These are phyloP conservation scores for Carassius auratus DNA, from an alignment of 2,113 vertebrate genomes.

Conservation along the genomic window DNA sequence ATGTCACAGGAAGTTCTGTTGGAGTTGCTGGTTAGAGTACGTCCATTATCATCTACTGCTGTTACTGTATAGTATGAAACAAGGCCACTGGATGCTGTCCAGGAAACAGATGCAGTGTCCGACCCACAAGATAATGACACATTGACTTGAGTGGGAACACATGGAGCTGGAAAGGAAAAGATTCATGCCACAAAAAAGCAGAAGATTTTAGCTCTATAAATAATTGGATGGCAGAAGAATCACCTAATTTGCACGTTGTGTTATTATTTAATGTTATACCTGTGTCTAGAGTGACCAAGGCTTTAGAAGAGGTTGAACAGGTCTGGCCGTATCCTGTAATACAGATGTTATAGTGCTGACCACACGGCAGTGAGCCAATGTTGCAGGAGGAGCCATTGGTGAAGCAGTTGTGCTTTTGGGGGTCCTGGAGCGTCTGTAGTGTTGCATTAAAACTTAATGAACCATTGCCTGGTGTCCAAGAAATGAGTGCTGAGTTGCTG, in stretches of 20 bases:
- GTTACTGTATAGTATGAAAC: slow-evolving; percentile 40
- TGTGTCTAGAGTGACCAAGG: slow-evolving; percentile 12
- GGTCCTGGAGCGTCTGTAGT: slow-evolving; percentile 20
- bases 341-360: slow-evolving; percentile 47
- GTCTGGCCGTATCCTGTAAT: slow-evolving; percentile 36
- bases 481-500: slow-evolving; percentile 33
- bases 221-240: neutral
- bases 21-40: slow-evolving; percentile 47
- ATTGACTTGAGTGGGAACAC: slow-evolving; percentile 45
- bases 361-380: slow-evolving; percentile 51
- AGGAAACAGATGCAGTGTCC: slow-evolving; percentile 50
- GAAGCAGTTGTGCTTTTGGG: slow-evolving; percentile 30
- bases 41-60: slow-evolving; percentile 34
- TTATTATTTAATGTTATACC: slow-evolving; percentile 36
- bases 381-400: slow-evolving; percentile 49
- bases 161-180: slow-evolving; percentile 53
- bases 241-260: neutral
- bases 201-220: neutral
- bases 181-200: neutral
- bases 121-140: slow-evolving; percentile 48
- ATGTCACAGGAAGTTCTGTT: slow-evolving; percentile 56
- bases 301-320: slow-evolving; percentile 29
- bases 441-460: slow-evolving; percentile 40
- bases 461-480: slow-evolving; percentile 51
- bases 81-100: slow-evolving; percentile 34